Base-by-base conservation (phyloP, 2,113 vertebrate species). In the Micromys minutus region DNA sequence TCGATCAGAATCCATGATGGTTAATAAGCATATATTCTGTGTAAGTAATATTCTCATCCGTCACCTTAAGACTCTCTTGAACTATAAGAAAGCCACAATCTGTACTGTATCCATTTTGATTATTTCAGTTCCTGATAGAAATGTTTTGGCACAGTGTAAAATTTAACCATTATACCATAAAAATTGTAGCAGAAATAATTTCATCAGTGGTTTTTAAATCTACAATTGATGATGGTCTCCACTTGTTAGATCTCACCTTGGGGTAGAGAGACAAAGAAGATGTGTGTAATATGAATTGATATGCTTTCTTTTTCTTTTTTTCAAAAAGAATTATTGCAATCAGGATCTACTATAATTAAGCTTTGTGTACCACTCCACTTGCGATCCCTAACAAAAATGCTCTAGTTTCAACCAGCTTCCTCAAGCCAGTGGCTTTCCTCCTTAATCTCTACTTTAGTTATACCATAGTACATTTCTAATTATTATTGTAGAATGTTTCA, bases 171-270 rank as follows among this genome's bases (percentile, higher is more conserved):
- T 42, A 16, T 89, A 15, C 7, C 31, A 29, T 95, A 36, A 89
- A n/a, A 79, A 45, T 79, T 84, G n/a, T 17, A 61, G n/a, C n/a
- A 83, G 26, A 83, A 83, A 29, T 84, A 21, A 42, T 61, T 84
- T 63, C 59, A 31, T 45, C 13, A 45, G 39, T 2, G 19, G 31
- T 84, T 80, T 81, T 42, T 26, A n/a, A 84, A 10, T 63, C 72
- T 75, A 57, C 50, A 55, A 36, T 85, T 85, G 24, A 81, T 57
- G 24, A 76, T 0, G 71, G 17, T 42, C 4, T 63, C 26, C 50
- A 63, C 50, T 65, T 90, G 80, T 87, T 63, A 77, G 79, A 91
- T 84, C 95, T 94, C 57, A 63, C 26, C 5, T 95, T 31, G 76
- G 42, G 92, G 39, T 22, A 36, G 50, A 81, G 65, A 96, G 39